These are phyloP conservation scores for Sebastes matsubarae DNA, from an alignment of 2,797 vertebrate genomes.

Conservation along the genomic window DNA sequence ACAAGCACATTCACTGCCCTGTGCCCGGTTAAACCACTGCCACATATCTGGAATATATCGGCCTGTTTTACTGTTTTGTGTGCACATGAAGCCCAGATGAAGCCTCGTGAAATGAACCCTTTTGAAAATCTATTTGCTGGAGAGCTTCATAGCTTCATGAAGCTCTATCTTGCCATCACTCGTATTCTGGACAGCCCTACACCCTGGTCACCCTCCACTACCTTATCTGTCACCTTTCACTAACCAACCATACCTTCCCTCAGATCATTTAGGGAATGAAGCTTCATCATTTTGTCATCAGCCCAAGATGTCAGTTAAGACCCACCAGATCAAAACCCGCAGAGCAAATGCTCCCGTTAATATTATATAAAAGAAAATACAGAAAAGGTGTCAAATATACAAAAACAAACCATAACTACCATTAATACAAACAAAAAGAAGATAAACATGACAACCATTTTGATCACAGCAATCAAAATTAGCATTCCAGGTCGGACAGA, in stretches of 20 bases:
- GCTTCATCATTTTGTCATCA: constrained; percentile 49
- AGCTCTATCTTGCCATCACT: too few species aligned
- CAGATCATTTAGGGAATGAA: constrained; percentile 54
- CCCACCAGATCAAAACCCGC: not conserved
- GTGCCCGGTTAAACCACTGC: too few species aligned
- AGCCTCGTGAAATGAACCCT: too few species aligned
- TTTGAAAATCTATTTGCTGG: too few species aligned
- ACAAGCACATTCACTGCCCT: too few species aligned
- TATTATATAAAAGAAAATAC: constrained; percentile 19
- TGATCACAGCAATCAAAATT: constrained; percentile 76
- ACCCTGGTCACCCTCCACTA: not conserved
- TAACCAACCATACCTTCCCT: not conserved
- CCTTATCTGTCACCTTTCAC: constrained; percentile 19
- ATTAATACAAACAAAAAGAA: constrained; percentile 1
- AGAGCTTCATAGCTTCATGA: too few species aligned
- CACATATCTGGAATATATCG: too few species aligned
- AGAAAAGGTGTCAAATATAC: constrained; percentile 28
- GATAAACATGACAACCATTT: constrained; percentile 58
- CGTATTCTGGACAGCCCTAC: too few species aligned
- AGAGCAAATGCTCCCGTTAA: constrained; percentile 19
- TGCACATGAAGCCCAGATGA: too few species aligned
- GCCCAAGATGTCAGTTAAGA: constrained; percentile 24
- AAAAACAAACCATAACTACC: constrained; percentile 32
- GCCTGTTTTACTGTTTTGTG: too few species aligned
- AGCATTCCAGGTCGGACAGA: constrained; percentile 25